Conservation (phyloP, 2,797 vertebrate species). For the Clarias fuscus region DNA sequence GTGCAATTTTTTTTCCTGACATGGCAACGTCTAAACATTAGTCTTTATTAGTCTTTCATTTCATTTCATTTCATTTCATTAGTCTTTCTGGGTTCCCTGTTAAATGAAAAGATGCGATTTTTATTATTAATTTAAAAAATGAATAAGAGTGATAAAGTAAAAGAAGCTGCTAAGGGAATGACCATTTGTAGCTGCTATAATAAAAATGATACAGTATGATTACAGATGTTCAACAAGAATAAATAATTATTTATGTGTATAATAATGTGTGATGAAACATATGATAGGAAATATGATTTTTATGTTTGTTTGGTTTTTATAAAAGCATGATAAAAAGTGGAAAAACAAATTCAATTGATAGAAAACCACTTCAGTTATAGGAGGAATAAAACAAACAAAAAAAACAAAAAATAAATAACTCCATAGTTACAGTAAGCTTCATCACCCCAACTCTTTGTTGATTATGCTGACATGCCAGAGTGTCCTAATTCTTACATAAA, state of each 20-base stretch:
- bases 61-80: too few relatives aligned
- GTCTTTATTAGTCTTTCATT: too few relatives aligned
- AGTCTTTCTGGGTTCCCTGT: not conserved
- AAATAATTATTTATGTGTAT: not conserved
- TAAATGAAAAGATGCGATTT: not conserved
- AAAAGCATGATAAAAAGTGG: not conserved
- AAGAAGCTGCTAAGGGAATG: not conserved
- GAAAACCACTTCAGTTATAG: not conserved
- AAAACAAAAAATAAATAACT: too few relatives aligned
- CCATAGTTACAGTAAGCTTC: not conserved
- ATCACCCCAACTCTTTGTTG: not conserved
- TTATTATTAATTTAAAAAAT: not conserved
- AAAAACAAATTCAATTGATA: not conserved
- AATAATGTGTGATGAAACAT: not conserved
- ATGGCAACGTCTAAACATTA: not conserved
- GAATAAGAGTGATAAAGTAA: not conserved
- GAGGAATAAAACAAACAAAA: not conserved
- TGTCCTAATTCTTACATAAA: not conserved
- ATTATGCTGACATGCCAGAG: not conserved
- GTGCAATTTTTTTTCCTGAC: not conserved
- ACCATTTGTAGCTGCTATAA: not conserved
- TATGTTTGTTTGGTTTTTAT: too few relatives aligned
- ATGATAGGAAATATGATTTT: not conserved
- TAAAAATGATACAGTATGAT: not conserved
- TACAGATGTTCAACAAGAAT: not conserved